Evolutionary conservation across 2,113 vertebrate species (phyloP).

Genomic region (Tachycineta bicolor): DNA sequence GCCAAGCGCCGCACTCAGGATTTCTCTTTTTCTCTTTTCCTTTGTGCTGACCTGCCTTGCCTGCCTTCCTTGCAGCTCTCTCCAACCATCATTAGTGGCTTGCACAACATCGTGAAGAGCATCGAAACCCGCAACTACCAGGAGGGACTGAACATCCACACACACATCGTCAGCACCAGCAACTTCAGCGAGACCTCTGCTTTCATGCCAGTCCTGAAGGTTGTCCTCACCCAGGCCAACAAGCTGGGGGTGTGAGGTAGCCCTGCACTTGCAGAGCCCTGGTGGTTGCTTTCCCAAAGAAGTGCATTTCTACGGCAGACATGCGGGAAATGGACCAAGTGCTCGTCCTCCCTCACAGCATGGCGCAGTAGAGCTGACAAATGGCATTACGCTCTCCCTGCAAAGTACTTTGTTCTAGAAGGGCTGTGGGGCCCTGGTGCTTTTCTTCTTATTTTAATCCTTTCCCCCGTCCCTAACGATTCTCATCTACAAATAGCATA

Average conservation of each 20-base stretch:
- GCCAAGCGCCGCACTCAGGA: not conserved
- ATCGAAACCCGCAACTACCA: conserved; percentile 86
- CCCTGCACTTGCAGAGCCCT: not conserved
- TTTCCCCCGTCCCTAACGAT: conserved; percentile 39
- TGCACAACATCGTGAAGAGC: conserved; percentile 90
- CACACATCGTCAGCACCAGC: conserved; percentile 94
- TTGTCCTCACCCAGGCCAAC: conserved; percentile 95
- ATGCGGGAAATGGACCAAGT: conserved; percentile 26
- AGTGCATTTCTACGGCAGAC: conserved; percentile 5
- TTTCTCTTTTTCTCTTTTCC: not conserved
- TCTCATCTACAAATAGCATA: conserved; percentile 57
- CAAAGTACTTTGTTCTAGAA: conserved; percentile 27
- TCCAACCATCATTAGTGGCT: conserved; percentile 86
- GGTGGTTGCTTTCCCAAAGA: conserved; percentile 63
- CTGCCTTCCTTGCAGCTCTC: conserved; percentile 84
- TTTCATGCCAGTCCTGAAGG: conserved; percentile 99
- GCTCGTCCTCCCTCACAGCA: conserved; percentile 21
- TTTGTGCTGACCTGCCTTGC: not conserved
- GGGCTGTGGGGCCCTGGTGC: conserved; percentile 59
- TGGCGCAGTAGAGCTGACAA: conserved; percentile 31
- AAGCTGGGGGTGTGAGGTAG: conserved; percentile 85
- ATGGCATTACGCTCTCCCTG: conserved; percentile 42
- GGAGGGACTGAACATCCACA: conserved; percentile 91
- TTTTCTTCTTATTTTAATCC: conserved; percentile 64
- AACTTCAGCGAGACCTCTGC: conserved; percentile 98